These are phyloP conservation scores for Dioctria rufipes DNA, from an alignment of 2,888 invertebrate genomes.

Conservation along the genomic window DNA sequence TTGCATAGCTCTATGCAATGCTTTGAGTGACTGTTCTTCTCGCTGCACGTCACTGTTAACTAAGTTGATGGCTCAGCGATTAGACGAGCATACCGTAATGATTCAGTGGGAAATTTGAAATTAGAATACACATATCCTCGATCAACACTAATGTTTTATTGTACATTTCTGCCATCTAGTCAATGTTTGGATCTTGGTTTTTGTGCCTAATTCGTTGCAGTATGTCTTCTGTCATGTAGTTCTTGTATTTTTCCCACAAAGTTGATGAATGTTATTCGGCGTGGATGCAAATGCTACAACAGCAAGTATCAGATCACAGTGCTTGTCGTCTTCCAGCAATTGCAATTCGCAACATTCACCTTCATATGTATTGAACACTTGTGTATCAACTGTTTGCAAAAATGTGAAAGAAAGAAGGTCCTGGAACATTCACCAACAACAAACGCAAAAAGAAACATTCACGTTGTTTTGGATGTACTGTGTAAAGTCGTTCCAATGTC, in stretches of 20 bases:
- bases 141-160: constrained; percentile 51
- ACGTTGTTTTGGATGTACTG: too few relatives aligned
- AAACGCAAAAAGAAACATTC: too few relatives aligned
- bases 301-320: constrained; percentile 57
- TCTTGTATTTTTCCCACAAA: constrained; percentile 55
- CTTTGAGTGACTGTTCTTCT: constrained; percentile 7
- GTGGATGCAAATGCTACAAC: too few relatives aligned
- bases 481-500: constrained; percentile 3
- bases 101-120: constrained; percentile 31
- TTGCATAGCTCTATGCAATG: too few relatives aligned
- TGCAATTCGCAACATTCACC: constrained; percentile 23
- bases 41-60: too few relatives aligned
- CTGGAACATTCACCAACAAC: constrained; percentile 12
- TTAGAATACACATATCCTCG: constrained; percentile 46
- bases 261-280: too few relatives aligned
- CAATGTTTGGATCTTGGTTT: constrained; percentile 14
- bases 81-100: constrained; percentile 53
- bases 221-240: constrained; percentile 55
- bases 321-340: constrained; percentile 26
- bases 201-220: constrained; percentile 39
- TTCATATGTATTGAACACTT: constrained; percentile 59
- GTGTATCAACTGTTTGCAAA: not conserved
- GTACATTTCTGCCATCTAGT: constrained; percentile 50
- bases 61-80: too few relatives aligned
- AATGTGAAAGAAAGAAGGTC: not conserved